Conservation (phyloP, 2,888 invertebrate genomes). For the Andrena chrysosceles region DNA sequence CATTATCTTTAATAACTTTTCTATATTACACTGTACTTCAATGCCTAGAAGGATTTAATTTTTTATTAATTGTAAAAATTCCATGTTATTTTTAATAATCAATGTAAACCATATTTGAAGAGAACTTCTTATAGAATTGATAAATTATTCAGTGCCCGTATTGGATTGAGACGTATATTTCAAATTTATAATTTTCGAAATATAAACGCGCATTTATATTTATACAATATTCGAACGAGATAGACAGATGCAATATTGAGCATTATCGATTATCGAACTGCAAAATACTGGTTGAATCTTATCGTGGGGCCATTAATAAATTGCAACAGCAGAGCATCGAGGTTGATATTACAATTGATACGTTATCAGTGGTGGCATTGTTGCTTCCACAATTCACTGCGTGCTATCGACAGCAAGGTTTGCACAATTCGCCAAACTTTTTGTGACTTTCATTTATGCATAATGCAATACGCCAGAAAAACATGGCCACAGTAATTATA, state of each 20-base stretch:
- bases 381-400: slow-evolving; percentile 21
- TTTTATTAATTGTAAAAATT: too few relatives aligned
- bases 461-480: neutral
- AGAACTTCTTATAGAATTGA: neutral
- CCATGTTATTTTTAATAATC: too few relatives aligned
- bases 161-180: neutral
- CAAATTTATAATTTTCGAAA: slow-evolving; percentile 7
- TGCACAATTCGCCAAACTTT: neutral
- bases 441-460: neutral
- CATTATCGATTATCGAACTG: slow-evolving; percentile 11
- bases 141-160: neutral
- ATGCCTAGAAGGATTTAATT: too few relatives aligned
- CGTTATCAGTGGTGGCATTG: slow-evolving; percentile 31
- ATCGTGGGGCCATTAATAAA: slow-evolving; percentile 27
- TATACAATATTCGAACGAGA: neutral
- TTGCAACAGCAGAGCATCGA: slow-evolving; percentile 1
- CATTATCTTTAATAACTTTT: too few relatives aligned
- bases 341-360: slow-evolving; percentile 31
- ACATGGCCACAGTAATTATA: neutral
- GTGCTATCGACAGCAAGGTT: neutral
- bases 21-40: too few relatives aligned
- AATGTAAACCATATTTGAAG: neutral
- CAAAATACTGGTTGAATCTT: slow-evolving; percentile 13
- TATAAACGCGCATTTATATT: neutral
- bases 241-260: neutral